Base-by-base conservation (phyloP, 2,888 invertebrate species). In the Tubulanus polymorphus region DNA sequence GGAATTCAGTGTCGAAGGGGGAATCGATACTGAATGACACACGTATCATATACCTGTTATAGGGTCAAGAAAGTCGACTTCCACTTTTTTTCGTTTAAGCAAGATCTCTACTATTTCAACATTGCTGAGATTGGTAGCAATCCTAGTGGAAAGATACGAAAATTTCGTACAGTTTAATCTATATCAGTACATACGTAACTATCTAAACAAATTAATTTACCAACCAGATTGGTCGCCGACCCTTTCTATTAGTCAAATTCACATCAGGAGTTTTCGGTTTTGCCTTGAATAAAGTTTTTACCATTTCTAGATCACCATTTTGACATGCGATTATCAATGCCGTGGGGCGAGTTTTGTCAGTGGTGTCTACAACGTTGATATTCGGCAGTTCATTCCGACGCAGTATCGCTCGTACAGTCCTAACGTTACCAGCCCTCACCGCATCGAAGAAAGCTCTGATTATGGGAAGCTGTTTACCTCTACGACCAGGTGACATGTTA, bases 171-270 rank as follows among this genome's bases (percentile, higher is more conserved):
- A 37, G 29, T 32, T 25, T 15, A 8, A 2, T 48, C 5, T 27
- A 8, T 46, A 46, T 29, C 25, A 1, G 0, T 18, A 8, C 27
- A 25, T 49, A 8, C 29, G 15, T 32, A 15, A 27, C 45, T 26
- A 29, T 18, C 18, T 23, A 27, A 6, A n/a, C 15, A 30, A 3
- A n/a, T 29, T 8, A 48, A 49, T 27, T 25, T 18, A 60, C 63
- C 56, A 58, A 74, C 74, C 72, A 72, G 30, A 72, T 67, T n/a
- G 74, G 68, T 53, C 69, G 57, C 45, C 63, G 61, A 2, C 71
- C 70, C 27, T 50, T 49, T 23, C 61, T 60, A 25, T 70, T 64
- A 52, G 67, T 72, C 48, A 65, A 63, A 55, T 74, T 73, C 2
- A 73, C 65, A 48, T 71, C 68, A 50, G 49, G 37, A 25, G 68